A percentile compares a stretch with the other conserved stretches of the same genome.
These are phyloP conservation scores for Arrhopalites spinosus DNA, from an alignment of 2,888 invertebrate species.

Conservation along the genomic window DNA sequence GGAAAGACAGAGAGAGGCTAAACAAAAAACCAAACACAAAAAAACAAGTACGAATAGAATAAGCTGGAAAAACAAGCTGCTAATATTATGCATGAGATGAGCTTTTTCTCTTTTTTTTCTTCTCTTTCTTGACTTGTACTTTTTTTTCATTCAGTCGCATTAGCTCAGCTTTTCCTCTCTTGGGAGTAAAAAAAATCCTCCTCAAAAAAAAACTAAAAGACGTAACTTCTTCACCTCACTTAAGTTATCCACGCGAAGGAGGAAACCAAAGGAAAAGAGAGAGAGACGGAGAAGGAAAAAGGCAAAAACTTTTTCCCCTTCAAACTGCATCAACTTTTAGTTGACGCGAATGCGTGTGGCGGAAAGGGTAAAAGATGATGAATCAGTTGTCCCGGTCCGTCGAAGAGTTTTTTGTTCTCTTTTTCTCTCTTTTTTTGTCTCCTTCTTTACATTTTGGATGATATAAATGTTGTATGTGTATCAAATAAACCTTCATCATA, in stretches of 20 bases:
- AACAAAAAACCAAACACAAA: constrained; percentile 20
- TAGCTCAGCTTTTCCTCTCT: constrained; percentile 1
- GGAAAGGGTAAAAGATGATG: constrained; percentile 37
- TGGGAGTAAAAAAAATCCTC: constrained; percentile 19
- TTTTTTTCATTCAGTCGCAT: constrained; percentile 20
- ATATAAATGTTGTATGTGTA: constrained; percentile 8
- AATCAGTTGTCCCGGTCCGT: constrained; percentile 31
- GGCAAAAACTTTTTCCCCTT: constrained; percentile 18
- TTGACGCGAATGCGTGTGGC: constrained; percentile 32
- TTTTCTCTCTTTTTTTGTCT: background rate
- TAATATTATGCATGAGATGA: constrained; percentile 46
- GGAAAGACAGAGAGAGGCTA: background rate
- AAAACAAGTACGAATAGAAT: constrained; percentile 2
- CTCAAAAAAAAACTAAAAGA: background rate
- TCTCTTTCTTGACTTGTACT: background rate
- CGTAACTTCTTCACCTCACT: constrained; percentile 32
- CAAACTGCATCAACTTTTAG: constrained; percentile 29
- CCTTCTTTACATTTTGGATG: background rate
- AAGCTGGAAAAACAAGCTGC: constrained; percentile 15
- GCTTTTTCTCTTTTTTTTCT: background rate
- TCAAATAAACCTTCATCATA: background rate
- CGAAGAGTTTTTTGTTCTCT: background rate
- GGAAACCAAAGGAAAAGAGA: constrained; percentile 6
- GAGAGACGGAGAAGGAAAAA: constrained; percentile 1
- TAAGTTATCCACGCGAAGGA: constrained; percentile 11